Base-by-base conservation (phyloP, 2,797 vertebrate species). In the Lacerta bilineata region DNA sequence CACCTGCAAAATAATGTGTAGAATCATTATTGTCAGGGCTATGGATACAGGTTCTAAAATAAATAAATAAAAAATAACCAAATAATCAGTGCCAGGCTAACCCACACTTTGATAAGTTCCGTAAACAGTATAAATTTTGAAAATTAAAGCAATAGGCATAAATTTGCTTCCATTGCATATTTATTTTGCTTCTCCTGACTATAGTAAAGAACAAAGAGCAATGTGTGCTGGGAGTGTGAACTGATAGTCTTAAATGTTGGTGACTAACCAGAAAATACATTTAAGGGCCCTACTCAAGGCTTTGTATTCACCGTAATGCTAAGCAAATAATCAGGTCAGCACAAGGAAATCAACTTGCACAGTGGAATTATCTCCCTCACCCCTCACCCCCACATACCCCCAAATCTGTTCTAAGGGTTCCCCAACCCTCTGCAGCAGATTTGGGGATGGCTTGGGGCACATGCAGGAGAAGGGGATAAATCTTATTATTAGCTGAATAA, bases 1-100 rank as follows among this genome's bases (percentile, higher is more conserved):
- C 83, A 89, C 50, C 88, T 89, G 82, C 77, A 84, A 64, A 84
- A 84, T 80, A 71, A 79, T 59, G 46, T 69, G 46, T 39, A n/a
- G 68, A 33, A 25, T 25, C 18, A 23, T 36, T 80, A 25, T 68
- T 75, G 77, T 77, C 83, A 85, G 69, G 83, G 71, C 33, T 61
- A 46, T 29, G 27, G 20, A 80, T 5, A 25, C 10, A 23, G 39
- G n/a, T 80, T 78, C 83, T 78, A 81, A 88, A 18, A 64, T 64
- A 64, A 64, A 64, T 23, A 64, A 71, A 71, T 41, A 41, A 41
- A 41, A 41, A 41, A 41, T 11, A 71, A 33, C 27, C 20, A 74
- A 64, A 23, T 33, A 23, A 50, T 74, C 27, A 13, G 41, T 61
- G 76, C 76, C 68, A 84, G 72, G 81, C 64, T 78, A 79, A 84